Conservation (phyloP, 2,888 invertebrate species). For the Agrilus cyanescens region DNA sequence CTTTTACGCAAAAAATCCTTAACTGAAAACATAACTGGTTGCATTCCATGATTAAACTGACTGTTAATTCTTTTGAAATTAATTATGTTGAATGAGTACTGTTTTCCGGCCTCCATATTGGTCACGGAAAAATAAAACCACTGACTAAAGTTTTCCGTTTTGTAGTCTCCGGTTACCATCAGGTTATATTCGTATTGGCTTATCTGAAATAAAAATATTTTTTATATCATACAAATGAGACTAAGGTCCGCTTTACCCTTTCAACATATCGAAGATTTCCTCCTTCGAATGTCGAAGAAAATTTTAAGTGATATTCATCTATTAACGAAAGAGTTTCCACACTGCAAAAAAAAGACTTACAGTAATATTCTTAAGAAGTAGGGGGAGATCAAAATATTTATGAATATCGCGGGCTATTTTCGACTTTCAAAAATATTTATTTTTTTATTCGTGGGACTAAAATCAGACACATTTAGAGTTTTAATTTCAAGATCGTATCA, state of each 20-base stretch:
- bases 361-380: no score
- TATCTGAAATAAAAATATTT: conserved; percentile 42
- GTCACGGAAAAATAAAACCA: conserved; percentile 89
- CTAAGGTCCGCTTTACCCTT: conserved; percentile 43
- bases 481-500: no score
- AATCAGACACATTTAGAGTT: no score
- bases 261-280: conserved; percentile 74
- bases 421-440: no score
- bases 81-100: conserved; percentile 74
- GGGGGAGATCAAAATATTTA: no score
- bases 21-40: conserved; percentile 77
- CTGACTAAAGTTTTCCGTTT: conserved; percentile 65
- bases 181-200: conserved; percentile 70
- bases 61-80: conserved; percentile 81
- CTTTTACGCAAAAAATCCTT: conserved; percentile 49
- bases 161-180: conserved; percentile 71
- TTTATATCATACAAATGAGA: no score
- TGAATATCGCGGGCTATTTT: no score
- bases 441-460: no score
- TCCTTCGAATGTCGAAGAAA: conserved; percentile 78
- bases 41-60: conserved; percentile 83
- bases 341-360: no score
- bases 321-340: no score
- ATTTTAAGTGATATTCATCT: conserved; percentile 37
- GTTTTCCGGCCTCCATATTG: conserved; percentile 55